Evolutionary conservation across 2,888 invertebrate species (phyloP), one percentile per base, ranked within the genome.

Genomic region (Trissonchulus latispiculum): DNA sequence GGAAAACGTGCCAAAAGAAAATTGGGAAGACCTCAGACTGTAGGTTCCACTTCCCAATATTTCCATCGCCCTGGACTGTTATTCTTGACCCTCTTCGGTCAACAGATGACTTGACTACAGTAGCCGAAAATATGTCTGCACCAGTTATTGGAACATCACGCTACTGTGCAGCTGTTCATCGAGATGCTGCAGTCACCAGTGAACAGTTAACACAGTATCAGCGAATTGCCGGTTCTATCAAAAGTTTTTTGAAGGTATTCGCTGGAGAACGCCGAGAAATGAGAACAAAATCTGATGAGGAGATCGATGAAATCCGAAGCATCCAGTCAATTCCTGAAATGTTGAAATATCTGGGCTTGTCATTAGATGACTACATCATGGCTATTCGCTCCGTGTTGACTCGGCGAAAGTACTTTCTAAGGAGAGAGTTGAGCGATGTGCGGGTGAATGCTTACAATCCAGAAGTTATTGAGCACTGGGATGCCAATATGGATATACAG

Each of bases 401-500:
- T 8, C 3, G 36, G 2, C 2, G 2, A 15, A 48, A 48, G 23
- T 48, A 48, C 23, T 48, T 48, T 48, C 23, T 48, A 48, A 48
- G 23, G 23, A 8, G 48, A 15, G 48, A 48, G 8, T 15, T 48
- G 8, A 15, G 48, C 48, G 48, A 48, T 48, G 8, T 48, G 48
- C 48, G 48, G 48, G 70, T 70, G 36, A 70, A 70, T 36, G 70
- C 29, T 1, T 70, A 70, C 36, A 70, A 70, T 36, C 28, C 35
- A n/a, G 36, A 35, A 29, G 1, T 70, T 23, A 2, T 70, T 2
- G 37, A 36, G 18, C n/a, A 32, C n/a, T 70, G 70, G 70, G 32
- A 36, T 29, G 70, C 70, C 35, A 70, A 70, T 35, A 70, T 70
- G 70, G 70, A 70, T 48, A n/a, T 70, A 23, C 70, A 70, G n/a